These are phyloP conservation scores for Ladona fulva DNA, from an alignment of 1,140 invertebrate species.

Conservation along the genomic window DNA sequence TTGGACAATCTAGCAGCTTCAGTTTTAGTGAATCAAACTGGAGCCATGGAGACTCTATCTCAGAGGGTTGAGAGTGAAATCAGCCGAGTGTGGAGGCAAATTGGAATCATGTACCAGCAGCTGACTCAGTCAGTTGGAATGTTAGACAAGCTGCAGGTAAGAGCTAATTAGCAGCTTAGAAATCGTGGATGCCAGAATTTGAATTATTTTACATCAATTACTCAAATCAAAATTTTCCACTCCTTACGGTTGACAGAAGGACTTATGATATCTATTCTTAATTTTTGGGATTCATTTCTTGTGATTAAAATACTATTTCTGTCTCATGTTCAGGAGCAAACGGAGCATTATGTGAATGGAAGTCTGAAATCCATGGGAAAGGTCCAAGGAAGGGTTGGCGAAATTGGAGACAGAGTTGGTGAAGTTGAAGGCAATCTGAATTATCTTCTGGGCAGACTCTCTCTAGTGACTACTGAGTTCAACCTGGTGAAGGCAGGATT, in stretches of 20 bases:
- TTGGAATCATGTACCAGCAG: conserved; percentile 79
- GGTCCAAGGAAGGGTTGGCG: conserved; percentile 67
- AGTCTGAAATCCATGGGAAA: conserved; percentile 70
- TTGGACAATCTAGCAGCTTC: conserved; percentile 31
- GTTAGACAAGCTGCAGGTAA: conserved; percentile 56
- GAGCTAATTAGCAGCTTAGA: no score
- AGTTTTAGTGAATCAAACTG: conserved; percentile 51
- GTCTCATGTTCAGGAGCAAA: conserved; percentile 42
- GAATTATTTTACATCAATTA: no score
- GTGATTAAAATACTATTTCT: no score
- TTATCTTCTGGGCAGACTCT: conserved; percentile 68
- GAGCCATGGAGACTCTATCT: conserved; percentile 62
- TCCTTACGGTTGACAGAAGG: no score
- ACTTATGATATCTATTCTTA: no score
- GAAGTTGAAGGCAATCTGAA: conserved; percentile 81
- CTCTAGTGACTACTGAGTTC: conserved; percentile 77
- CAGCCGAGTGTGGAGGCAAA: conserved; percentile 76
- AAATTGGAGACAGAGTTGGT: conserved; percentile 66
- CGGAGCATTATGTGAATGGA: conserved; percentile 69
- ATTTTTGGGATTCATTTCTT: no score
- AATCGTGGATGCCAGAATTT: no score
- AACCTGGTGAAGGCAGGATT: conserved; percentile 64
- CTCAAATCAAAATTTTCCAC: no score
- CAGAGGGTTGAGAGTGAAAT: conserved; percentile 71
- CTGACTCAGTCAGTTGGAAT: conserved; percentile 64